Conservation (phyloP, 2,888 invertebrate genomes). For the Chymomyza caudatula region DNA sequence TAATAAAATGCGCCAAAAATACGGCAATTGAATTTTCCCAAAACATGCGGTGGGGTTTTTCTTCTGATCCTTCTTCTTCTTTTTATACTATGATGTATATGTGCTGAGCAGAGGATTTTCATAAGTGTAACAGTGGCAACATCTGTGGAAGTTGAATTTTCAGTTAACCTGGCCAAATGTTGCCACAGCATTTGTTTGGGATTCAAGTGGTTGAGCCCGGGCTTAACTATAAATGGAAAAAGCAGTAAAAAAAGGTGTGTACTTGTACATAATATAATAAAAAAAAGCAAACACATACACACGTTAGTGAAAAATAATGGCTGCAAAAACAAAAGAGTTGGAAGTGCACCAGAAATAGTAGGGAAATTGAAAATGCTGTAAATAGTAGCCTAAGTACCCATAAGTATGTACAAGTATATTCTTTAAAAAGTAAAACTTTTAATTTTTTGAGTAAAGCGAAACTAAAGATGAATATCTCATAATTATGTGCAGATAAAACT, state of each 20-base stretch:
- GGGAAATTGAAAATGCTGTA: too few species aligned
- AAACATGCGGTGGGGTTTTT: conserved; percentile 18
- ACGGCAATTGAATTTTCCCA: conserved; percentile 27
- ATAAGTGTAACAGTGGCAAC: not conserved
- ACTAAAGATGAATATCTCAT: too few species aligned
- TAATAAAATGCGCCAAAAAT: conserved; percentile 38
- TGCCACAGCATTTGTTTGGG: conserved; percentile 7
- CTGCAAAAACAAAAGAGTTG: too few species aligned
- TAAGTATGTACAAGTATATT: too few species aligned
- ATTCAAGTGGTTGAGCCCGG: not conserved
- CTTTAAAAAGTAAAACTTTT: too few species aligned
- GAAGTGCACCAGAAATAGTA: too few species aligned
- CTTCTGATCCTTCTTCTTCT: not conserved
- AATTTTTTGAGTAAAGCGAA: too few species aligned
- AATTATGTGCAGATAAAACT: too few species aligned
- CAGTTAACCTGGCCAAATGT: conserved; percentile 1
- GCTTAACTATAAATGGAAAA: not conserved
- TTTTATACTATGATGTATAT: not conserved
- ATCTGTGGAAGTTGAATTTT: not conserved
- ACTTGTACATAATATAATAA: not conserved
- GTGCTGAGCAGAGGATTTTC: not conserved
- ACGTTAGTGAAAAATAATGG: too few species aligned
- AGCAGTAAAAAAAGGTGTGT: not conserved
- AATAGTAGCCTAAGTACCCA: too few species aligned
- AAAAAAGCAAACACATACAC: too few species aligned